Evolutionary conservation across 2,797 vertebrate species (phyloP).

Genomic region (Siniperca undulata): DNA sequence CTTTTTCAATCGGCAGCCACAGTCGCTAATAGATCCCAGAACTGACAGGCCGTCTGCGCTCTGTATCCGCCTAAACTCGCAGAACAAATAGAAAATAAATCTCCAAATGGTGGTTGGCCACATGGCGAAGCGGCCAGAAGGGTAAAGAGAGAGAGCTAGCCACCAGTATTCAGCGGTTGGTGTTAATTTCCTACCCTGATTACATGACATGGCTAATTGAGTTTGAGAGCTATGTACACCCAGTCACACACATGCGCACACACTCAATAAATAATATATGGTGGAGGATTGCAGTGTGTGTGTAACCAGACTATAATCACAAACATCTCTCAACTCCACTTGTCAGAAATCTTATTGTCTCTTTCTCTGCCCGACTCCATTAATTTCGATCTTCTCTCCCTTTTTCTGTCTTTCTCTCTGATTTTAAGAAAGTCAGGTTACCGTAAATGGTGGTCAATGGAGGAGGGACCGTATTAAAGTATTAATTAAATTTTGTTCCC

Average conservation of each 20-base stretch:
- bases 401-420: background rate
- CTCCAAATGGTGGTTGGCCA: constrained; percentile 7
- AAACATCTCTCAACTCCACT: constrained; percentile 38
- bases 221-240: constrained; percentile 54
- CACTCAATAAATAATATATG: constrained; percentile 21
- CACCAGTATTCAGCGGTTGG: constrained; percentile 56
- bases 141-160: constrained; percentile 15
- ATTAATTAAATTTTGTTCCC: constrained; percentile 21
- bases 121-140: background rate
- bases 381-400: constrained; percentile 5
- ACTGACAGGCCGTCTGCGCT: constrained; percentile 16
- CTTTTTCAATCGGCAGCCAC: constrained; percentile 43
- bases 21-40: constrained; percentile 54
- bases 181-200: constrained; percentile 58
- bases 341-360: constrained; percentile 17
- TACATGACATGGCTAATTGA: constrained; percentile 68
- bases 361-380: background rate
- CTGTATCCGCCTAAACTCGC: constrained; percentile 23
- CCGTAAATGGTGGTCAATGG: background rate
- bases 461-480: background rate
- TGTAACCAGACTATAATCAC: constrained; percentile 56
- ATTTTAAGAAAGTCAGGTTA: background rate
- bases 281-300: constrained; percentile 26
- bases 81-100: constrained; percentile 37
- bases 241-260: constrained; percentile 32